Percentiles rank a stretch among this genome's conserved stretches.
Evolutionary conservation across 2,888 invertebrate species (phyloP).

Genomic region (Euplagia quadripunctaria): DNA sequence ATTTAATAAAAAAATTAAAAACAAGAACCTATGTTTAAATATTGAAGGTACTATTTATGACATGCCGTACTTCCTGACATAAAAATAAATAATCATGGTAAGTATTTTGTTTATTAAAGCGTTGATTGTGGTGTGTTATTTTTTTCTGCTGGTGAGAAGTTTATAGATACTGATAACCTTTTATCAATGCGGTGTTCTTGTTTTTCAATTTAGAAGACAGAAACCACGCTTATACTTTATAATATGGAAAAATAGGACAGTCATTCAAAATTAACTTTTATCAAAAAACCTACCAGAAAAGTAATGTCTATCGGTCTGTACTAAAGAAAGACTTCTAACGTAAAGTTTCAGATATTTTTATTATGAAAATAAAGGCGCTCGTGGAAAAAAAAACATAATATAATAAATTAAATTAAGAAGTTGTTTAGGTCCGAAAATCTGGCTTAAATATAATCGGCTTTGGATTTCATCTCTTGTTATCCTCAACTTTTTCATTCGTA

Average conservation of each 20-base stretch:
- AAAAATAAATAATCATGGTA: neutral
- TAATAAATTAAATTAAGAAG: conserved; percentile 8
- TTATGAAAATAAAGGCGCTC: neutral
- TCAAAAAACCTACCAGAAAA: neutral
- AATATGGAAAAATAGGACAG: neutral
- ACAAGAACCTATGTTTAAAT: neutral
- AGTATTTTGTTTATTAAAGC: too few species aligned
- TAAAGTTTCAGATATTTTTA: neutral
- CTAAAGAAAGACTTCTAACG: neutral
- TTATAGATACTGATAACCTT: too few species aligned
- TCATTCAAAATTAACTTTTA: neutral
- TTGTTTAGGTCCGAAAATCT: conserved; percentile 7
- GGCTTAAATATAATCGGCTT: neutral
- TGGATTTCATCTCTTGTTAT: neutral
- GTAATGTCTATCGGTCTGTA: neutral
- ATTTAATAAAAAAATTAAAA: neutral
- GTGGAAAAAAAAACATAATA: neutral
- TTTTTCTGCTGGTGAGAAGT: too few species aligned
- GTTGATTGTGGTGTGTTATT: too few species aligned
- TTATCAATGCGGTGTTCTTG: too few species aligned
- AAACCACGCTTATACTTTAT: neutral
- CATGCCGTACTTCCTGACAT: neutral
- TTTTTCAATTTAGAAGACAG: too few species aligned
- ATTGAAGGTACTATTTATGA: neutral
- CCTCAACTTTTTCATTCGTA: conserved; percentile 9